Base-by-base conservation (phyloP, 2,888 invertebrate genomes). In the Oligia fasciuncula region DNA sequence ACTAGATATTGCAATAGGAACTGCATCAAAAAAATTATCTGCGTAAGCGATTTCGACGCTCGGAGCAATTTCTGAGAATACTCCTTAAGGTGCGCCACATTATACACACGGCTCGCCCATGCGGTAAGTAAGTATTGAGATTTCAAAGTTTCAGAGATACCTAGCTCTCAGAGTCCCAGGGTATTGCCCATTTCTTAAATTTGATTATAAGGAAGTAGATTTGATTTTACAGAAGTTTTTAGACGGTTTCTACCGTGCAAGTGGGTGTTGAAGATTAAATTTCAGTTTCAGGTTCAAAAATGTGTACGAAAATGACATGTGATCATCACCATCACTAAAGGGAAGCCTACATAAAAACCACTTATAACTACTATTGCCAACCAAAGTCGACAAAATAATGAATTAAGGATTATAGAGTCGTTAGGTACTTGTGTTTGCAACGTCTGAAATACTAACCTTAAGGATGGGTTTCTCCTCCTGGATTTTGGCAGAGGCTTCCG, bases 1-100 rank as follows among this genome's bases (percentile, higher is more conserved):
- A 29, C 17, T 29, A 35, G 51, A 40, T 17, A 40, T 40, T 14
- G 40, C 29, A 65, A 29, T 70, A 23, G n/a, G 60, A 51, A 80
- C 54, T 63, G 57, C 13, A 57, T 23, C 40, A 54, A 67, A 71
- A 70, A 17, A 46, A 43, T 49, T 66, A 68, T 62, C 60, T 73
- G 14, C 17, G 57, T 57, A 76, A 49, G 68, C 23, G 46, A 75
- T 67, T 80, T 70, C 19, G 23, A 65, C 14, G 23, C 73, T 54
- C 43, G 23, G 60, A 66, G 49, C 35, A 29, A 49, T 19, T 77
- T 81, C 40, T 67, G 46, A 43, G 49, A 71, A 70, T 81, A 29
- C 4, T 14, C 17, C 23, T 54, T 57, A 51, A 73, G 40, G 29
- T 63, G n/a, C 35, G n/a, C 43, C n/a, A 19, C 23, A 19, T 69